Conservation (phyloP, 2,888 invertebrate species). For the Marronus borbonicus region DNA sequence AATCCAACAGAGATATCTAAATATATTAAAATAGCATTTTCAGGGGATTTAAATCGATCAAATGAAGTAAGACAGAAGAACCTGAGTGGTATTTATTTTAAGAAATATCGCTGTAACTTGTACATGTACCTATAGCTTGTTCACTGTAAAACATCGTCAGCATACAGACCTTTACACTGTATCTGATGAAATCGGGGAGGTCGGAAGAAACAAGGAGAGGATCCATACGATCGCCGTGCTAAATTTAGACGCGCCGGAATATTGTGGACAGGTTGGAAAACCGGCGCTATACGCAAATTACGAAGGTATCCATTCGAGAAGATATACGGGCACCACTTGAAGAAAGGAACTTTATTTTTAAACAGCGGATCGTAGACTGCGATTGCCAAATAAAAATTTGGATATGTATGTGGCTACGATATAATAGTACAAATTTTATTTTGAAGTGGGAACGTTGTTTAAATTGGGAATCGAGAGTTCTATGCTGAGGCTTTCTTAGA, state of each 20-base stretch:
- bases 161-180: constrained; percentile 14
- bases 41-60: too few species aligned
- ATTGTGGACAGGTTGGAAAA: constrained; percentile 9
- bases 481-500: too few species aligned
- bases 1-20: too few species aligned
- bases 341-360: constrained; percentile 36
- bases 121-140: too few species aligned
- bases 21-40: too few species aligned
- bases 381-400: constrained; percentile 8
- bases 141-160: too few species aligned
- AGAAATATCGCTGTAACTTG: too few species aligned
- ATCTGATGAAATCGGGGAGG: constrained; percentile 31
- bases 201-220: constrained; percentile 15
- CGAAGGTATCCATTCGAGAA: constrained; percentile 15
- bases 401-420: neutral
- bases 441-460: too few species aligned
- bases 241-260: constrained; percentile 14
- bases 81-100: too few species aligned
- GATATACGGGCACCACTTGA: constrained; percentile 26
- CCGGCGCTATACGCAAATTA: constrained; percentile 22
- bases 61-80: too few species aligned
- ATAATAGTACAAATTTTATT: neutral
- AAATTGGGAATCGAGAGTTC: too few species aligned
- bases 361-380: neutral
- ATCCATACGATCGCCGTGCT: neutral